Percentiles rank a stretch among this genome's conserved stretches.
Conservation (phyloP, 2,888 invertebrate genomes). For the Stomorhina lunata region DNA sequence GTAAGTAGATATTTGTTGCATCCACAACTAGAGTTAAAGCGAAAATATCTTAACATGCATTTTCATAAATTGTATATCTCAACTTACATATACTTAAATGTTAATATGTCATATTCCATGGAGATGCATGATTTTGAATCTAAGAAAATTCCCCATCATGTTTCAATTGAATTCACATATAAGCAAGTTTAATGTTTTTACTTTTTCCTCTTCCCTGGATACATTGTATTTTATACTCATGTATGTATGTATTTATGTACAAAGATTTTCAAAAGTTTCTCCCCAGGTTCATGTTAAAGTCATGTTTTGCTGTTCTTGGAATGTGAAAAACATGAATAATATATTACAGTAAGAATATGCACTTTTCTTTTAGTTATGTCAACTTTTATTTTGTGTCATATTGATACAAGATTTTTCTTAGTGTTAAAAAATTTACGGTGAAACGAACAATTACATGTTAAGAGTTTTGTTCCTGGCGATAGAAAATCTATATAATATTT, state of each 20-base stretch:
- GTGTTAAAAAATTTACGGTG: background rate
- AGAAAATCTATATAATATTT: too few species aligned
- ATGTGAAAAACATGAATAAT: constrained; percentile 19
- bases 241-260: background rate
- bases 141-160: constrained; percentile 32
- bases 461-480: background rate
- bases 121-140: constrained; percentile 43
- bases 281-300: constrained; percentile 48
- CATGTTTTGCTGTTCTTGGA: constrained; percentile 30
- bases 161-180: constrained; percentile 30
- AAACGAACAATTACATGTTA: constrained; percentile 15
- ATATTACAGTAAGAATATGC: constrained; percentile 2
- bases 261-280: constrained; percentile 2
- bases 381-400: constrained; percentile 47
- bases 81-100: background rate
- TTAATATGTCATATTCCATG: constrained; percentile 6
- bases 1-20: constrained; percentile 17
- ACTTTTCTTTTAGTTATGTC: constrained; percentile 46
- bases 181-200: constrained; percentile 11
- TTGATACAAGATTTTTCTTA: background rate
- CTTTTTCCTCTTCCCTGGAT: background rate
- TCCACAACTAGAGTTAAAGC: too few species aligned
- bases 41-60: too few species aligned
- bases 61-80: background rate
- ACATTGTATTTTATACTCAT: too few species aligned